These are phyloP conservation scores for Lamellibrachia satsuma DNA, from an alignment of 2,888 invertebrate genomes.

Conservation along the genomic window DNA sequence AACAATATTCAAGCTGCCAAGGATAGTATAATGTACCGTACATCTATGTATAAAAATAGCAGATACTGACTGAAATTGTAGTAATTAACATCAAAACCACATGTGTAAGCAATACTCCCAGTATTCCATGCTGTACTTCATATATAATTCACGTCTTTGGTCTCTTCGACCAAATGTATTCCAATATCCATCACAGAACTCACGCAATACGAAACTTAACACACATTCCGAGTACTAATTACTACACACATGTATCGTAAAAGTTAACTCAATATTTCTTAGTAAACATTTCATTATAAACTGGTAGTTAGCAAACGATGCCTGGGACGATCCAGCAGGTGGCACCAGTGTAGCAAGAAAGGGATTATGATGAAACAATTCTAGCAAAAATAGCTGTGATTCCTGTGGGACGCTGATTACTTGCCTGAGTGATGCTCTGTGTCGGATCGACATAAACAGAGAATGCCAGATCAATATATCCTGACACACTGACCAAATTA, in stretches of 20 bases:
- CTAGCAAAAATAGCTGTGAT: slow-evolving; percentile 8
- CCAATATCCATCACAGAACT: too few relatives aligned
- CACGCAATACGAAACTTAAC: not conserved
- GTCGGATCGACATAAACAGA: not conserved
- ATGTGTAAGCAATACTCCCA: too few relatives aligned
- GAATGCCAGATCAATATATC: not conserved
- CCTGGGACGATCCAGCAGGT: not conserved
- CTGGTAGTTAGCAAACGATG: not conserved
- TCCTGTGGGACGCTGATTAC: not conserved
- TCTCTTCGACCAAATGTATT: too few relatives aligned
- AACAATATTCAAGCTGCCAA: too few relatives aligned
- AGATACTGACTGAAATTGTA: too few relatives aligned
- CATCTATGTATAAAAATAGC: too few relatives aligned
- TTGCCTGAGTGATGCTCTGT: not conserved
- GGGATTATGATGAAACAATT: slow-evolving; percentile 4
- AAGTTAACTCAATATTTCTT: not conserved
- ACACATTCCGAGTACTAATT: not conserved
- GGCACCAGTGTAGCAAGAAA: not conserved
- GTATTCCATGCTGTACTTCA: too few relatives aligned
- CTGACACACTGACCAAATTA: not conserved
- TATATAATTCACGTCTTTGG: too few relatives aligned
- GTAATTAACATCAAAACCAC: too few relatives aligned
- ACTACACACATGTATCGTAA: not conserved
- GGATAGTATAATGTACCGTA: too few relatives aligned
- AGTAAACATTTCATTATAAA: not conserved